Percentiles rank a stretch among this genome's conserved stretches.
These are phyloP conservation scores for Xanthorhoe spadicearia DNA, from an alignment of 2,888 invertebrate species.

Conservation along the genomic window DNA sequence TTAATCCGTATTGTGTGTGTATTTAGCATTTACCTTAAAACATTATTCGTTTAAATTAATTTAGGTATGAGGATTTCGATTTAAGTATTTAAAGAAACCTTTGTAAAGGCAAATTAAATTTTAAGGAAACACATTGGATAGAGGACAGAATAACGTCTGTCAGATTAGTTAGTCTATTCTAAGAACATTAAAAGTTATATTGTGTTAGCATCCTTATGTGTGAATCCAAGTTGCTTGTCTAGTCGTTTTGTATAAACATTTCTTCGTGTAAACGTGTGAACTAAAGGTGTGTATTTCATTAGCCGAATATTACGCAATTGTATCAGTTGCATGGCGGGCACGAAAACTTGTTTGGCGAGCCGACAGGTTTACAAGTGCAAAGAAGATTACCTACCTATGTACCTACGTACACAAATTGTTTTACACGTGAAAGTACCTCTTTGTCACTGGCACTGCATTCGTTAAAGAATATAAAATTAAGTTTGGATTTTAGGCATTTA, in stretches of 20 bases:
- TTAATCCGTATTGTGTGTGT: too few relatives aligned
- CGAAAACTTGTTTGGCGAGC: constrained; percentile 65
- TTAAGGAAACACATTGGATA: too few relatives aligned
- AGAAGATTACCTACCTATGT: constrained; percentile 23
- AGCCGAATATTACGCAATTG: constrained; percentile 54
- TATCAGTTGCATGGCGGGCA: constrained; percentile 52
- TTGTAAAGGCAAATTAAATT: too few relatives aligned
- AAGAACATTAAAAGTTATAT: too few relatives aligned
- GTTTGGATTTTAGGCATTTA: not conserved
- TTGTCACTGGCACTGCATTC: constrained; percentile 32
- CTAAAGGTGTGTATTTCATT: constrained; percentile 33
- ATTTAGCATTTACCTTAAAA: too few relatives aligned
- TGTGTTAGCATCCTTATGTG: not conserved
- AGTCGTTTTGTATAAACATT: not conserved
- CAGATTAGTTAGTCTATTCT: too few relatives aligned
- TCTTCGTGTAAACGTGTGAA: constrained; percentile 8
- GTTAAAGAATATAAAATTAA: constrained; percentile 22
- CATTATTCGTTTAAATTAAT: too few relatives aligned
- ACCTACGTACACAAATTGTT: constrained; percentile 47
- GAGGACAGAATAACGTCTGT: too few relatives aligned
- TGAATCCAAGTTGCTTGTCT: not conserved
- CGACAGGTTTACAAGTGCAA: constrained; percentile 54
- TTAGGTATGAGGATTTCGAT: too few relatives aligned
- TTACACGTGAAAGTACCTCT: constrained; percentile 66
- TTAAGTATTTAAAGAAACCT: too few relatives aligned